Evolutionary conservation across 2,113 vertebrate species (phyloP), one percentile per base, ranked within the genome.

Genomic region (Esox niger): DNA sequence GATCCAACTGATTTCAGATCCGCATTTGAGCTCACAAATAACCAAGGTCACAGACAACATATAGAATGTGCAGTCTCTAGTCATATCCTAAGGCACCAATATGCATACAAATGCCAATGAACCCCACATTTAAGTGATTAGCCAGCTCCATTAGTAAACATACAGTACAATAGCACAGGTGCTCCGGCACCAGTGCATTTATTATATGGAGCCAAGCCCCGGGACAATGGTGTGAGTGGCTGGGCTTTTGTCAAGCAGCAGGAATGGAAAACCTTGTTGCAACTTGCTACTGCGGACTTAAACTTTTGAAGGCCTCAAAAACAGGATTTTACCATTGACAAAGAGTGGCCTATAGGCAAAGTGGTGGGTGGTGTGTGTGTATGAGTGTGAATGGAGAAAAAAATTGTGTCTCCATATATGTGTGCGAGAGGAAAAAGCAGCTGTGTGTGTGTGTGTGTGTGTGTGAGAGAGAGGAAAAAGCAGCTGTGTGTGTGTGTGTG

Each of bases 201-300:
- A 62, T 25, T 35, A 43, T 27, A 43, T 27, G 26, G 23, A 27
- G 7, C 20, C 38, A 43, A 68, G 49, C 33, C 21, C 6, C 66
- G 73, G 58, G 55, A 47, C 70, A 69, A 56, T 59, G 52, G 63
- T 64, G 57, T 67, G 69, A 65, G 70, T 69, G 70, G 26, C 62
- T 69, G 56, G 38, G 61, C 69, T 64, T 78, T 73, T 76, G 71
- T 75, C 46, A 64, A n/a, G 9, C 23, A 29, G 69, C 69, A 71
- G 74, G 69, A 75, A 82, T 71, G 78, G 38, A 79, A 75, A 71
- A 72, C 70, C 73, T 63, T 86, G 84, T 82, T 77, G 70, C 60
- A 76, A 84, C 84, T 82, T 80, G 82, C 80, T 82, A 46, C 68
- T 11, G 68, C 72, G 64, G 76, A 78, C 65, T 77, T 80, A 62